phyloP scores from a whole-genome alignment of 2,797 vertebrate genomes.

The Denticeps clupeoides region DNA sequence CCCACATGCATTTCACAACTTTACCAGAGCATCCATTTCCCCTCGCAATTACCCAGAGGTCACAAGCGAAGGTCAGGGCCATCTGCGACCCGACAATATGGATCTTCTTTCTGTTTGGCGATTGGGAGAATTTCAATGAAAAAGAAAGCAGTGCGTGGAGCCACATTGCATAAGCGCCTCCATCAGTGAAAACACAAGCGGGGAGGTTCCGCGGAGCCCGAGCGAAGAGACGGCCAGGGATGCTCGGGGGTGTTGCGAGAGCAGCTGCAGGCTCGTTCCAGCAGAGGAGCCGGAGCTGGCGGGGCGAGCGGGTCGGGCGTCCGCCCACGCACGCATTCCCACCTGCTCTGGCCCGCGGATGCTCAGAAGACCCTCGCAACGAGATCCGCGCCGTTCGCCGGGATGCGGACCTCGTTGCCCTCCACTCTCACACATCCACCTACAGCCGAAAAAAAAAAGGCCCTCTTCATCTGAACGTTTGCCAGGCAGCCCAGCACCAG shows the following conservation, averaged over 20 bases:
- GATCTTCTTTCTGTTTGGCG: conserved; percentile 8
- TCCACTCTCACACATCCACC: conserved; percentile 21
- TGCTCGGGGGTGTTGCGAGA: conserved; percentile 26
- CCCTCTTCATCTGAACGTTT: no score
- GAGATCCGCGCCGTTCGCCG: conserved; percentile 17
- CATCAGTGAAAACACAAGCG: no score
- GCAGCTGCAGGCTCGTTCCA: conserved; percentile 21
- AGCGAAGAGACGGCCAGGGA: no score
- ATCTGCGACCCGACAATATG: conserved; percentile 6
- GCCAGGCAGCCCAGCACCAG: no score
- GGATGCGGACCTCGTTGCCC: conserved; percentile 8
- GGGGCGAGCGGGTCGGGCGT: conserved; percentile 42
- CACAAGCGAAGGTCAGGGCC: conserved; percentile 21
- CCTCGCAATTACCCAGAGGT: conserved; percentile 21
- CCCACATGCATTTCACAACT: conserved; percentile 37
- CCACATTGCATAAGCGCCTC: no score
- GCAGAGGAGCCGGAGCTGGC: conserved; percentile 26
- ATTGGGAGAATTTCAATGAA: no score
- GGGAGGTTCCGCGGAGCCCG: no score
- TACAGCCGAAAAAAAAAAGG: no score
- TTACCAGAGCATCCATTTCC: conserved; percentile 26
- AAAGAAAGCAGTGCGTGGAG: no score
- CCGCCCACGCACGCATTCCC: conserved; percentile 53
- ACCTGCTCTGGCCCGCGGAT: conserved; percentile 36
- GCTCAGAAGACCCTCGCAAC: conserved; percentile 32